Conservation (phyloP, 2,888 invertebrate genomes). For the Spodoptera picta region DNA sequence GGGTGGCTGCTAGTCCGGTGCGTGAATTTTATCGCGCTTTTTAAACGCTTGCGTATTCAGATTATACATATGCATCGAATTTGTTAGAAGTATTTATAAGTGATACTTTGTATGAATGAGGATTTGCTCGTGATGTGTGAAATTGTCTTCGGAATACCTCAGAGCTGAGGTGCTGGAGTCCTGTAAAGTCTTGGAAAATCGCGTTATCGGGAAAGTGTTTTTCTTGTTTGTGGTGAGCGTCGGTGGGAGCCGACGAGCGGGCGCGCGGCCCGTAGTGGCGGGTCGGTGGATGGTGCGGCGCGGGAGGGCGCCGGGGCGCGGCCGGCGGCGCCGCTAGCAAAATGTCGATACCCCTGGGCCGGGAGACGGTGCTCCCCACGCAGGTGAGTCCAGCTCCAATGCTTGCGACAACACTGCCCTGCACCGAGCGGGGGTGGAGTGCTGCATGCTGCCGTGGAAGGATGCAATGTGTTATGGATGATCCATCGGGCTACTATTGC, state of each 20-base stretch:
- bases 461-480: neutral
- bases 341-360: slow-evolving; percentile 88
- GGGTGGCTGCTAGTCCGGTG: slow-evolving; percentile 70
- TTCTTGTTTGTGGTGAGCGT: slow-evolving; percentile 78
- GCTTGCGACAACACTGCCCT: slow-evolving; percentile 14
- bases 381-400: slow-evolving; percentile 78
- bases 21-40: slow-evolving; percentile 65
- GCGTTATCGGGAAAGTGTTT: slow-evolving; percentile 80
- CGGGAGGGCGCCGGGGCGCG: slow-evolving; percentile 87
- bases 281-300: slow-evolving; percentile 85
- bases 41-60: slow-evolving; percentile 64
- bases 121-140: slow-evolving; percentile 68
- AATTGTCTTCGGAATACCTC: slow-evolving; percentile 50
- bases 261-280: slow-evolving; percentile 73
- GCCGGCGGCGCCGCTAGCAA: slow-evolving; percentile 87
- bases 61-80: slow-evolving; percentile 62
- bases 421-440: slow-evolving; percentile 2
- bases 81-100: slow-evolving; percentile 56
- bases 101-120: slow-evolving; percentile 64
- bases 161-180: slow-evolving; percentile 58
- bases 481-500: too few species aligned
- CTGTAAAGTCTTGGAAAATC: slow-evolving; percentile 66
- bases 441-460: slow-evolving; percentile 3
- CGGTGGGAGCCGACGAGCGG: slow-evolving; percentile 67
- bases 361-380: slow-evolving; percentile 86